Conservation (phyloP, 2,797 vertebrate genomes). For the Mormyrops boulengeri region DNA sequence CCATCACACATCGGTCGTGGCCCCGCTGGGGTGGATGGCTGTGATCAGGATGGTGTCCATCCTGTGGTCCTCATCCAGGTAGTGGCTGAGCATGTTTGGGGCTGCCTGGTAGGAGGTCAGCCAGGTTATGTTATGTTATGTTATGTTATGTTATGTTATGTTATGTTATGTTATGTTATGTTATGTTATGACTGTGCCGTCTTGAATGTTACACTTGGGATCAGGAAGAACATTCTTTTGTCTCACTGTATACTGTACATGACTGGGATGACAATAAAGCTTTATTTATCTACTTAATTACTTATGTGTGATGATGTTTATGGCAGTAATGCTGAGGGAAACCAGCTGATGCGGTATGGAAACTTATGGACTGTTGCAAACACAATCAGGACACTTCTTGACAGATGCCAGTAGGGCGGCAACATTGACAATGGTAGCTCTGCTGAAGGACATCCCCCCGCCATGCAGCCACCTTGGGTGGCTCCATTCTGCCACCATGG, state of each 20-base stretch:
- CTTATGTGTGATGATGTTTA: not conserved
- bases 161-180: not conserved
- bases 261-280: not conserved
- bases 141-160: not conserved
- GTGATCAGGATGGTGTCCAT: conserved; percentile 45
- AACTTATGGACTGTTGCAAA: conserved; percentile 44
- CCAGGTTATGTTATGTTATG: not conserved
- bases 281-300: not conserved
- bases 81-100: conserved; percentile 55
- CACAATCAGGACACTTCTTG: conserved; percentile 41
- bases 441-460: conserved; percentile 54
- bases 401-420: conserved; percentile 56
- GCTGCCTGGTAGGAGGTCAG: conserved; percentile 24
- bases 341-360: conserved; percentile 68
- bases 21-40: conserved; percentile 54
- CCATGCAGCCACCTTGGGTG: conserved; percentile 37
- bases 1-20: conserved; percentile 53
- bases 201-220: conserved; percentile 26
- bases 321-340: conserved; percentile 29
- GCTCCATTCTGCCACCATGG: conserved; percentile 59
- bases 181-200: not conserved
- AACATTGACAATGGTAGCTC: conserved; percentile 65
- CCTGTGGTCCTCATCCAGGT: conserved; percentile 49
- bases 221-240: not conserved
- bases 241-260: not conserved